Evolutionary conservation across 2,888 invertebrate species (phyloP).

Genomic region (Dioctria linearis): DNA sequence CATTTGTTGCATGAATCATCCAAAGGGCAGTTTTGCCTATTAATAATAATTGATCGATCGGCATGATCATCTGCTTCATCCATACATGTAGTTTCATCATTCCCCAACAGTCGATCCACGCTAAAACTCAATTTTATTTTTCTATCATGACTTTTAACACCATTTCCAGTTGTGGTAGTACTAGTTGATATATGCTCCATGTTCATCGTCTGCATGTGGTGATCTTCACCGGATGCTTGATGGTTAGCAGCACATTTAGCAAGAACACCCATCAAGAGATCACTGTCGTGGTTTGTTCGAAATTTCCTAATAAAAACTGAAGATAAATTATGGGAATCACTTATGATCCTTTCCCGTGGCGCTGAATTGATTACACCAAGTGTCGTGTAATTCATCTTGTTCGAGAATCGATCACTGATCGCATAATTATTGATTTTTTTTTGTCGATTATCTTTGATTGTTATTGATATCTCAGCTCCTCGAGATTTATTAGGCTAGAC

Average conservation of each 20-base stretch:
- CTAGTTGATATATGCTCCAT: neutral
- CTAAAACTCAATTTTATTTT: slow-evolving; percentile 69
- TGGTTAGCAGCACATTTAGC: slow-evolving; percentile 36
- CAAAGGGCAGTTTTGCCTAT: slow-evolving; percentile 19
- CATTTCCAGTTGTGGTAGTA: neutral
- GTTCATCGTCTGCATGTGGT: slow-evolving; percentile 6
- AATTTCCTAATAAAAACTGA: slow-evolving; percentile 39
- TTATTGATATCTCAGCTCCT: slow-evolving; percentile 36
- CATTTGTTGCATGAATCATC: slow-evolving; percentile 33
- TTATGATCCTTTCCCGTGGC: slow-evolving; percentile 34
- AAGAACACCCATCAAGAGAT: slow-evolving; percentile 48
- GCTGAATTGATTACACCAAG: slow-evolving; percentile 45
- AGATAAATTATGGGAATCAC: slow-evolving; percentile 49
- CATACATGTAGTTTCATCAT: slow-evolving; percentile 48
- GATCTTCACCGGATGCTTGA: slow-evolving; percentile 28
- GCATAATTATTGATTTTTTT: slow-evolving; percentile 25
- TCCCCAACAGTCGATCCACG: slow-evolving; percentile 67
- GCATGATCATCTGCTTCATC: neutral
- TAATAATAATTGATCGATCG: neutral
- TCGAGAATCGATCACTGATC: slow-evolving; percentile 43
- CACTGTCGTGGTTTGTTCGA: slow-evolving; percentile 27
- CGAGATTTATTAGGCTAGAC: slow-evolving; percentile 47
- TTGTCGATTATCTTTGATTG: slow-evolving; percentile 27
- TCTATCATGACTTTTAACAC: slow-evolving; percentile 60
- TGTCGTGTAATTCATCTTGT: slow-evolving; percentile 52